Base-by-base conservation (phyloP, 2,888 invertebrate species). In the Bugula neritina region DNA sequence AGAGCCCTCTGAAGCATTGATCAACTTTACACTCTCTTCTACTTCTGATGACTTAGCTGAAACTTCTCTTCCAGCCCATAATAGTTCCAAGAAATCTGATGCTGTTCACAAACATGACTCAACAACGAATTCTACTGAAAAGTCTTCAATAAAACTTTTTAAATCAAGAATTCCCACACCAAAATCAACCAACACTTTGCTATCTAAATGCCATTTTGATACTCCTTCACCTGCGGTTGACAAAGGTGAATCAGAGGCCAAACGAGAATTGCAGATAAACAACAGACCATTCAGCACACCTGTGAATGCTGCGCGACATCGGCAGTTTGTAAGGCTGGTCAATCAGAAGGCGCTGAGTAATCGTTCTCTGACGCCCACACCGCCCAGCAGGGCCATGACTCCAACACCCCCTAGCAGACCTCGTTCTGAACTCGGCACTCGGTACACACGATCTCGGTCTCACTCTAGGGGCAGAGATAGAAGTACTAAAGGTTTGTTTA, bases 141-240 rank as follows among this genome's bases (percentile, higher is more conserved):
- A 5, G 23, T 3, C 23, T 5, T 21, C 23, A 21, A 57, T 5
- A 21, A 21, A 57, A n/a, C n/a, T 10, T 5, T 25, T 13, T 25
- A 63, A 31, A 31, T 13, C 63, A 31, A 63, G 31, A 31, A 63
- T 63, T 31, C 34, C 63, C 13, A 63, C 34, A 34, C 31, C 13
- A 5, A 63, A n/a, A 2, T 31, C 63, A 13, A 5, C 31, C 5
- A 21, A 31, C 5, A 27, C 29, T 5, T 34, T 63, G 63, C 63
- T 63, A 10, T 63, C 63, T 10, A 63, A 63, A 31, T 63, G 63
- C n/a, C 63, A 63, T 2, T 34, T 63, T 17, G 63, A 63, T 10
- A 63, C 63, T 31, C 63, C 63, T 34, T 63, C 63, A 29, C 63
- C 63, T 2, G 34, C 10, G 27, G 63, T 43, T 43, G 17, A 43